A percentile compares a stretch with the other conserved stretches of the same genome.
Conservation (phyloP, 92 coral and sea anemone genomes). For the Paragorgia papillata region DNA sequence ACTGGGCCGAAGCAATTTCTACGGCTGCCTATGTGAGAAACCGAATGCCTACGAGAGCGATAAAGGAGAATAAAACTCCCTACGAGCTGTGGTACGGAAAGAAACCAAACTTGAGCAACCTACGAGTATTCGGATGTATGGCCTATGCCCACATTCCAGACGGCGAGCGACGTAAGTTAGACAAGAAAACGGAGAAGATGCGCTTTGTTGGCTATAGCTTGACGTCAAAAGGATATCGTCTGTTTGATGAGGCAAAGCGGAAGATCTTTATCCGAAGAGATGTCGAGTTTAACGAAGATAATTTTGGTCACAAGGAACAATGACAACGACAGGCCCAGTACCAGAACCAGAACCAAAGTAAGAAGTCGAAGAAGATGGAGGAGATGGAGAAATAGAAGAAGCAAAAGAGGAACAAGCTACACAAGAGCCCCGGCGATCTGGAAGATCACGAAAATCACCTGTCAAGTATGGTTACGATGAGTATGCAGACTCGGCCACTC, state of each 20-base stretch:
- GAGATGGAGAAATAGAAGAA: slow-evolving; percentile 31
- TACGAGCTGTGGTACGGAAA: slow-evolving; percentile 55
- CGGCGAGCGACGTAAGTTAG: slow-evolving; percentile 37
- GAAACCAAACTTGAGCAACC: slow-evolving; percentile 59
- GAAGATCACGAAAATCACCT: slow-evolving; percentile 43
- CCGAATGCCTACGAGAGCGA: slow-evolving; percentile 33
- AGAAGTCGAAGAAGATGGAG: slow-evolving; percentile 22
- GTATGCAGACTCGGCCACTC: slow-evolving; percentile 50
- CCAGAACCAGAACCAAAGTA: slow-evolving; percentile 19
- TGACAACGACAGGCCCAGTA: neutral
- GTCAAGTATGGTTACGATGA: slow-evolving; percentile 58
- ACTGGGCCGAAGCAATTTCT: slow-evolving; percentile 58
- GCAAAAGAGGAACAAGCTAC: slow-evolving; percentile 13
- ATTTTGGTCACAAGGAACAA: slow-evolving; percentile 45
- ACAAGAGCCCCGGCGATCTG: slow-evolving; percentile 43
- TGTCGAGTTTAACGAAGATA: slow-evolving; percentile 53
- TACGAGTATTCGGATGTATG: slow-evolving; percentile 55
- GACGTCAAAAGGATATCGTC: slow-evolving; percentile 53
- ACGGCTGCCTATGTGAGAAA: slow-evolving; percentile 32
- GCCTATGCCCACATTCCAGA: slow-evolving; percentile 48
- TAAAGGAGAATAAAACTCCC: slow-evolving; percentile 21
- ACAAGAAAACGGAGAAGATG: slow-evolving; percentile 51
- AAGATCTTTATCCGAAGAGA: slow-evolving; percentile 55
- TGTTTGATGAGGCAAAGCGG: slow-evolving; percentile 48
- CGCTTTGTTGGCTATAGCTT: slow-evolving; percentile 54